Conservation (phyloP, 2,113 vertebrate species). For the Lynx canadensis region DNA sequence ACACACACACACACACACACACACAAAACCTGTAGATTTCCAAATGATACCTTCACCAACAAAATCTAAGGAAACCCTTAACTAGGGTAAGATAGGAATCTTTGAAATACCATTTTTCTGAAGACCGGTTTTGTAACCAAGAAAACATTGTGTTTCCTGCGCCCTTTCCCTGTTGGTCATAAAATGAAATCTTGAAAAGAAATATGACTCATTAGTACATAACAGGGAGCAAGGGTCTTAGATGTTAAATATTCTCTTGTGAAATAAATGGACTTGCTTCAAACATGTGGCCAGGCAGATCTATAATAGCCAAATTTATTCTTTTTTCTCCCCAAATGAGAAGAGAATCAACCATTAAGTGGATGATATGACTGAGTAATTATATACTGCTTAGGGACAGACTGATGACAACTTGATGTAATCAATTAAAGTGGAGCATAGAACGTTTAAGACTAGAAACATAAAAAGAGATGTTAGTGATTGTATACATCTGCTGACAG, state of each 20-base stretch:
- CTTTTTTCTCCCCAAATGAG: background rate
- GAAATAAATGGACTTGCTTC: background rate
- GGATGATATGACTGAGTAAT: background rate
- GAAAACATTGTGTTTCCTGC: background rate
- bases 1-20: too few species aligned
- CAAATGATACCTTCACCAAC: background rate
- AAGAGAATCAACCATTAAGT: background rate
- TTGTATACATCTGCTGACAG: background rate
- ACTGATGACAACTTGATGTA: background rate
- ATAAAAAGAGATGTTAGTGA: background rate
- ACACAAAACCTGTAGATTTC: background rate
- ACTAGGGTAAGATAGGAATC: conserved; percentile 15
- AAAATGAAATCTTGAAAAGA: conserved; percentile 61
- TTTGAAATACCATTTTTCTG: background rate
- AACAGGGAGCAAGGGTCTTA: background rate
- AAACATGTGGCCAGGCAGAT: background rate
- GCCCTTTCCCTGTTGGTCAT: background rate
- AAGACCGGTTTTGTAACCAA: conserved; percentile 12
- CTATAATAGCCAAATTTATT: background rate
- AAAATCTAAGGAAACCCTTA: conserved; percentile 14
- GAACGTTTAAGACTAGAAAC: background rate
- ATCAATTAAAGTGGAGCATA: background rate
- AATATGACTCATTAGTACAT: background rate
- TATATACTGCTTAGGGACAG: background rate
- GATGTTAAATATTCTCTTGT: background rate